A percentile compares a stretch with the other conserved stretches of the same genome.
Evolutionary conservation across 2,113 vertebrate genomes (phyloP).

Genomic region (Ceuthmochares aereus): DNA sequence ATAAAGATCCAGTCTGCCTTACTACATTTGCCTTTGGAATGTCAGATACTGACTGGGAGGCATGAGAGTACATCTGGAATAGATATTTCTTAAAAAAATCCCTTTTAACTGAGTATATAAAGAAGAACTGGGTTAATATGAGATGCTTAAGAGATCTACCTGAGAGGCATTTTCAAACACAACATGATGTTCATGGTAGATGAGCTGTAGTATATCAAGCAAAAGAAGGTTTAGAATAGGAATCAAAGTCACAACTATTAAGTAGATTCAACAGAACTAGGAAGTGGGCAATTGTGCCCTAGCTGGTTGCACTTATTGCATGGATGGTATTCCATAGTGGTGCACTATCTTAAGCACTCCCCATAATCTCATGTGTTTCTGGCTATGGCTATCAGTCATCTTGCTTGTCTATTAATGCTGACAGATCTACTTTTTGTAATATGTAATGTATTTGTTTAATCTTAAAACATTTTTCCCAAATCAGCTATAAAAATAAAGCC

Average conservation of each 20-base stretch:
- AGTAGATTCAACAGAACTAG: background rate
- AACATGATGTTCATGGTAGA: background rate
- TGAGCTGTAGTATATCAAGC: background rate
- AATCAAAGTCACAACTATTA: background rate
- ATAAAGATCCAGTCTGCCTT: background rate
- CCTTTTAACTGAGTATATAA: background rate
- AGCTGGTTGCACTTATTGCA: background rate
- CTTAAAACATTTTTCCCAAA: background rate
- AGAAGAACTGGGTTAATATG: background rate
- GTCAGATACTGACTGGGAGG: background rate
- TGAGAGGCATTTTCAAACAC: background rate
- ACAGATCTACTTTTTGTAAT: background rate
- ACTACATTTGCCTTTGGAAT: background rate
- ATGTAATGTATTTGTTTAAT: background rate
- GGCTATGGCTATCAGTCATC: background rate
- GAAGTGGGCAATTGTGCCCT: background rate
- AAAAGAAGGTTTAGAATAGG: background rate
- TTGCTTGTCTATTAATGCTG: background rate
- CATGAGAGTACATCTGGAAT: background rate
- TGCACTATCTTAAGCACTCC: background rate
- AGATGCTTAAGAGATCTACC: background rate
- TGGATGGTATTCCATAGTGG: background rate
- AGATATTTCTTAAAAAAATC: background rate
- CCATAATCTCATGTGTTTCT: background rate
- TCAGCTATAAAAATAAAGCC: background rate